phyloP scores from a whole-genome alignment of 2,113 vertebrate species.

The Glaucomys volans region DNA sequence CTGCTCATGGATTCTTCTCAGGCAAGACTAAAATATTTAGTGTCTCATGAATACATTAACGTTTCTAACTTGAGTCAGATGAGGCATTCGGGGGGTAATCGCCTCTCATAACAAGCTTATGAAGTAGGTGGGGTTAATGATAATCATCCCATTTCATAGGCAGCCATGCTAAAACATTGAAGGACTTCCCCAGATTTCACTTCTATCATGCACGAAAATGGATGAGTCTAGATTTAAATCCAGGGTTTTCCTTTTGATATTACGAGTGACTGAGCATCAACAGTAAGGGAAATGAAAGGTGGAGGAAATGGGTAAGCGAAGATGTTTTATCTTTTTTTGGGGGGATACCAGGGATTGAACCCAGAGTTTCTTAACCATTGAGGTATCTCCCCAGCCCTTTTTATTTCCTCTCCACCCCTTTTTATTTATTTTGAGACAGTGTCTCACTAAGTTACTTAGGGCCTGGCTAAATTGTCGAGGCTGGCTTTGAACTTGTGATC shows the following conservation, averaged over 20 bases:
- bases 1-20: not conserved
- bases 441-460: not conserved
- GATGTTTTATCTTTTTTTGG: not conserved
- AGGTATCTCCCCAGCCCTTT: not conserved
- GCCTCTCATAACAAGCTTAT: not conserved
- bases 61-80: slow-evolving; percentile 7
- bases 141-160: not conserved
- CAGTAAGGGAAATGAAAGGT: not conserved
- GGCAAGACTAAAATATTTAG: not conserved
- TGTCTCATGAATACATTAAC: not conserved
- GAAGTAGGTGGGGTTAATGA: not conserved
- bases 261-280: not conserved
- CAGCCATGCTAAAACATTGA: not conserved
- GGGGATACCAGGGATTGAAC: not conserved
- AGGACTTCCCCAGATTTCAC: not conserved
- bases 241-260: slow-evolving; percentile 2
- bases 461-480: not conserved
- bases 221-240: not conserved
- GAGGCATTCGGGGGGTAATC: not conserved
- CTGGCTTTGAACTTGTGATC: not conserved
- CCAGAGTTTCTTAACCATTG: not conserved
- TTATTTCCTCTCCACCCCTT: not conserved
- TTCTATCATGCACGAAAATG: not conserved
- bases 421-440: not conserved
- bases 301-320: not conserved